Evolutionary conservation across 2,797 vertebrate genomes (phyloP), one percentile per base, ranked within the genome.

Genomic region (Danionella dracula): DNA sequence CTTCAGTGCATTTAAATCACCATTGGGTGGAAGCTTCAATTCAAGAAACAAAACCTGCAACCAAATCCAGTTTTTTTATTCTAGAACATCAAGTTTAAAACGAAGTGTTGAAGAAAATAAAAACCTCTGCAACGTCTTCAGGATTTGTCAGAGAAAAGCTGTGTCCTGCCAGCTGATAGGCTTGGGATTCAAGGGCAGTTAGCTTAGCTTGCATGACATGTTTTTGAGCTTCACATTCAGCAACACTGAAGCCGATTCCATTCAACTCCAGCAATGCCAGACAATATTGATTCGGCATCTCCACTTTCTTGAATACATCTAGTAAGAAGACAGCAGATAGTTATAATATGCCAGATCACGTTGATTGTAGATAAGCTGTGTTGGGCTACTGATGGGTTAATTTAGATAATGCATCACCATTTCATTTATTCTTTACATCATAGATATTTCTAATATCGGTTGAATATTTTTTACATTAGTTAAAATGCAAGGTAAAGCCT

Each of bases 221-320:
- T 58, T 97, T 99, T 80, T 99, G 97, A 13, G 87, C 85, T 76
- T 99, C 95, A 2, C 92, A 94, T 21, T 94, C 95, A 5, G 84
- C 54, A 0, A 85, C 82, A 49, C 96, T 98, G 84, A 99, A 99
- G 38, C 97, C 97, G 1, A 99, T 83, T 34, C 97, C 97, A 31
- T 99, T 99, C 73, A 99, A 79, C 76, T 99, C 95, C 79, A 99
- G 71, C 75, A 98, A 85, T 15, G 93, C 93, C 85, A 99, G 80
- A 75, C 93, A 95, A 54, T 95, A 90, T 70, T 94, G 95, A 2
- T 85, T 92, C 0, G 94, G 96, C 96, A 99, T 99, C 86, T 99
- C 97, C 40, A 93, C 85, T 69, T 74, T 85, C 67, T 78, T 79
- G 81, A 98, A 98, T 27, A 88, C 45, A 74, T 89, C 97, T 99